phyloP scores from a whole-genome alignment of 2,888 invertebrate genomes.

The Mythimna loreyi region DNA sequence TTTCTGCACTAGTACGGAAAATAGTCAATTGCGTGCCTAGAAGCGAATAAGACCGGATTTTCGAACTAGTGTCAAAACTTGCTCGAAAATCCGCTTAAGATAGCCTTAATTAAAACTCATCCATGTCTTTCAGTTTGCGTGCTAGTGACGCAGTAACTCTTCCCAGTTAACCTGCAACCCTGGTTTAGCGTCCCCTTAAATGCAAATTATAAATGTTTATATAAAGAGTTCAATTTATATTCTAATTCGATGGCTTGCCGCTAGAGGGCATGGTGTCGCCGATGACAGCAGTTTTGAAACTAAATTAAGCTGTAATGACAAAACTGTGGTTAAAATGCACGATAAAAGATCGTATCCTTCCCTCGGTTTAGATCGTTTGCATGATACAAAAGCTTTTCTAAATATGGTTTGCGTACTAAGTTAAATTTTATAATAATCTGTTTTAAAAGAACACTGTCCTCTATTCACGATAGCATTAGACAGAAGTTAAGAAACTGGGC shows the following conservation, averaged over 20 bases:
- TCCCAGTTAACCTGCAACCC: no score
- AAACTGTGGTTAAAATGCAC: constrained; percentile 51
- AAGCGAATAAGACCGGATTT: no score
- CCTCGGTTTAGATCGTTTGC: constrained; percentile 35
- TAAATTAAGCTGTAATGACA: constrained; percentile 70
- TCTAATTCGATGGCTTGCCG: constrained; percentile 84
- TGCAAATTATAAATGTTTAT: constrained; percentile 88
- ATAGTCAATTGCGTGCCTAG: no score
- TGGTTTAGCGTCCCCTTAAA: constrained; percentile 74
- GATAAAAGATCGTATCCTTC: constrained; percentile 49
- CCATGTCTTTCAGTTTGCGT: no score
- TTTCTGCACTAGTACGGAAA: no score
- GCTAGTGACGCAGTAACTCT: no score
- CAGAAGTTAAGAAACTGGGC: neutral
- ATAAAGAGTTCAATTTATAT: constrained; percentile 89
- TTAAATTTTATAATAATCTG: constrained; percentile 22
- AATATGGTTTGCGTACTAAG: constrained; percentile 22
- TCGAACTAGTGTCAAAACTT: no score
- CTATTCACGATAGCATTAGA: no score
- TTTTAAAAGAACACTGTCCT: constrained; percentile 7
- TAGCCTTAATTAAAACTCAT: no score
- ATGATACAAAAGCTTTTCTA: constrained; percentile 43
- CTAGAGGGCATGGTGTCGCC: constrained; percentile 77
- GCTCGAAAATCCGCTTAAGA: no score
- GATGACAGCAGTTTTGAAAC: constrained; percentile 72